Evolutionary conservation across 2,113 vertebrate species (phyloP).

Genomic region (Lophotis ruficrista): DNA sequence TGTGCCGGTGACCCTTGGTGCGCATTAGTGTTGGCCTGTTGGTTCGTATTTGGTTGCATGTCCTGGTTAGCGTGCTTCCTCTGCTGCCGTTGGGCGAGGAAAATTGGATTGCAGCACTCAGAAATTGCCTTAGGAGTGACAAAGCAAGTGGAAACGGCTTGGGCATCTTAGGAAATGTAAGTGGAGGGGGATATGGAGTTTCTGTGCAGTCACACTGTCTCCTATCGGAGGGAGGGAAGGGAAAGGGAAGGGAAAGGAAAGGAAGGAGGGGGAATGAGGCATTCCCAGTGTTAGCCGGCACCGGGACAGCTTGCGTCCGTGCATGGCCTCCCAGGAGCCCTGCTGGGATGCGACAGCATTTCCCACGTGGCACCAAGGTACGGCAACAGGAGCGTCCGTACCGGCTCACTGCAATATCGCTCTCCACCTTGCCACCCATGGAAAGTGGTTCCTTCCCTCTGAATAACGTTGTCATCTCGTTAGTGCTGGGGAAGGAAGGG

Average conservation of each 20-base stretch:
- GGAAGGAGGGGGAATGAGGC: background rate
- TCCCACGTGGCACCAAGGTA: background rate
- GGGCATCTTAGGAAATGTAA: background rate
- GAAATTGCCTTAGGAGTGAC: conserved; percentile 18
- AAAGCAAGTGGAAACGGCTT: background rate
- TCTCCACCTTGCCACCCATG: background rate
- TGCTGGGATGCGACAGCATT: background rate
- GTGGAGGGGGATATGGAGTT: background rate
- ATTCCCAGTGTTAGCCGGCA: background rate
- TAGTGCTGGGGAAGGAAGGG: background rate
- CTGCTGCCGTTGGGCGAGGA: background rate
- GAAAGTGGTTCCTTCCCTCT: background rate
- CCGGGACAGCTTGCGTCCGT: background rate
- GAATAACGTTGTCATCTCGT: background rate
- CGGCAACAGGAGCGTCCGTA: background rate
- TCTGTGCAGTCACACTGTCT: background rate
- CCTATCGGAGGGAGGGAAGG: no score
- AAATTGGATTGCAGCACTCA: background rate
- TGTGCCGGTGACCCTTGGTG: background rate
- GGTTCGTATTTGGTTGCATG: background rate
- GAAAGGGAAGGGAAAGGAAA: background rate
- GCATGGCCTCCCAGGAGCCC: background rate
- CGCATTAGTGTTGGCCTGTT: background rate
- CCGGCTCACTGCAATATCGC: background rate
- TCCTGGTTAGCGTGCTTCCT: background rate